Evolutionary conservation across 37 sponge, comb jelly and placozoan genomes (phyloP).

Genomic region (Eunapius fragilis): DNA sequence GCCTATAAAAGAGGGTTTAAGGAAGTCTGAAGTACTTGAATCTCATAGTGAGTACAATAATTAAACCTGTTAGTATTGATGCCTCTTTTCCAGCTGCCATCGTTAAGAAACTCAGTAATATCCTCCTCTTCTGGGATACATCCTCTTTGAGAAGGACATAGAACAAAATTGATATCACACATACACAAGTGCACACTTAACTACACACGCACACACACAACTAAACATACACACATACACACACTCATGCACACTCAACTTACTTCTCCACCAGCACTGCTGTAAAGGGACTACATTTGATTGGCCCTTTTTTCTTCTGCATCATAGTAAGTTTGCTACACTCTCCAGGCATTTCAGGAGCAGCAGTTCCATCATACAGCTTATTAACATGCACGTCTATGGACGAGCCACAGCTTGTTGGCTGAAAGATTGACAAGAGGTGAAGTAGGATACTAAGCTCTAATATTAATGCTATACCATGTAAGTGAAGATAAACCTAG

Average conservation of each 20-base stretch:
- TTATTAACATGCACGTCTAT: constrained; percentile 75
- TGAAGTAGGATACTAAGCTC: constrained; percentile 1
- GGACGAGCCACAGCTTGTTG: neutral
- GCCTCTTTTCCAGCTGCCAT: constrained; percentile 58
- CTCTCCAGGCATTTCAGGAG: constrained; percentile 24
- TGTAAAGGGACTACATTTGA: constrained; percentile 34
- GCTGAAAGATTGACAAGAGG: neutral
- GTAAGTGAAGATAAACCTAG: constrained; percentile 78
- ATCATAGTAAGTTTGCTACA: constrained; percentile 4
- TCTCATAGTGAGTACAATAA: too few species aligned
- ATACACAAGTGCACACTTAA: neutral
- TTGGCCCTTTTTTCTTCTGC: constrained; percentile 13
- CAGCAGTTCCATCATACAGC: constrained; percentile 30
- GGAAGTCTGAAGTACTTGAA: neutral
- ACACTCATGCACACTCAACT: constrained; percentile 3
- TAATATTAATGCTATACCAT: constrained; percentile 38
- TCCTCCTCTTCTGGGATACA: constrained; percentile 48
- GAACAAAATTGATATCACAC: neutral
- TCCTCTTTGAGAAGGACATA: constrained; percentile 7
- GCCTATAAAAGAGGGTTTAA: too few species aligned
- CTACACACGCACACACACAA: too few species aligned
- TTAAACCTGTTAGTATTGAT: constrained; percentile 41
- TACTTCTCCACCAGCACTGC: constrained; percentile 44
- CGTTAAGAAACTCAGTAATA: constrained; percentile 48
- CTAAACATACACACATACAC: too few species aligned